Percentiles rank a stretch among this genome's conserved stretches.
Conservation (phyloP, 2,888 invertebrate genomes). For the Drosophila recens region DNA sequence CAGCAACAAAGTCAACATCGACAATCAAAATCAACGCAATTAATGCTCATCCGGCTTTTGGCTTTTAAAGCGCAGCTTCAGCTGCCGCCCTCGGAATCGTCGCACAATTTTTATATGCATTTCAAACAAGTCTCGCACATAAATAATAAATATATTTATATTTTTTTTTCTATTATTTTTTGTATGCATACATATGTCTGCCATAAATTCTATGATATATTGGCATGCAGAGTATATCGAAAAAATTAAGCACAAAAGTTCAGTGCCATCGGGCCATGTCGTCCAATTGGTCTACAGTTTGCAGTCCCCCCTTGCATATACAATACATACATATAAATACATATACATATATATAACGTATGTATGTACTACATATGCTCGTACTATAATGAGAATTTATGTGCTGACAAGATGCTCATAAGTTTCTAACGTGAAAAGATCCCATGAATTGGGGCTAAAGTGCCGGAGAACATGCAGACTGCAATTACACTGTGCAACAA, state of each 20-base stretch:
- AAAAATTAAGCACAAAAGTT: constrained; percentile 80
- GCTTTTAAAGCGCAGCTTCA: constrained; percentile 30
- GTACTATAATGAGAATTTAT: constrained; percentile 75
- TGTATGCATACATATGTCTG: constrained; percentile 1
- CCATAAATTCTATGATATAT: constrained; percentile 26
- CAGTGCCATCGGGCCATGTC: constrained; percentile 70
- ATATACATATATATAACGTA: neutral
- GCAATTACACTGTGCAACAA: constrained; percentile 59
- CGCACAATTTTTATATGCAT: constrained; percentile 16
- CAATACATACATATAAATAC: neutral
- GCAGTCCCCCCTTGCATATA: constrained; percentile 11
- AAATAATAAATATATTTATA: constrained; percentile 20
- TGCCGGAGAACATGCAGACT: constrained; percentile 71
- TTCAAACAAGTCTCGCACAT: constrained; percentile 15
- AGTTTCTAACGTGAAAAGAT: constrained; percentile 44
- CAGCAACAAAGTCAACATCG: constrained; percentile 54
- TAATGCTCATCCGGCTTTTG: constrained; percentile 79
- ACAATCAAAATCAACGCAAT: constrained; percentile 80
- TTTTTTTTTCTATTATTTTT: neutral
- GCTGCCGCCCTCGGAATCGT: constrained; percentile 5
- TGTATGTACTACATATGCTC: constrained; percentile 16
- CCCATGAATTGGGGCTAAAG: constrained; percentile 39
- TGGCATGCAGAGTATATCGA: constrained; percentile 63
- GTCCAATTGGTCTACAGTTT: constrained; percentile 18
- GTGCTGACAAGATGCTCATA: constrained; percentile 72